Evolutionary conservation across 2,797 vertebrate genomes (phyloP).

Genomic region (Capromys pilorides): DNA sequence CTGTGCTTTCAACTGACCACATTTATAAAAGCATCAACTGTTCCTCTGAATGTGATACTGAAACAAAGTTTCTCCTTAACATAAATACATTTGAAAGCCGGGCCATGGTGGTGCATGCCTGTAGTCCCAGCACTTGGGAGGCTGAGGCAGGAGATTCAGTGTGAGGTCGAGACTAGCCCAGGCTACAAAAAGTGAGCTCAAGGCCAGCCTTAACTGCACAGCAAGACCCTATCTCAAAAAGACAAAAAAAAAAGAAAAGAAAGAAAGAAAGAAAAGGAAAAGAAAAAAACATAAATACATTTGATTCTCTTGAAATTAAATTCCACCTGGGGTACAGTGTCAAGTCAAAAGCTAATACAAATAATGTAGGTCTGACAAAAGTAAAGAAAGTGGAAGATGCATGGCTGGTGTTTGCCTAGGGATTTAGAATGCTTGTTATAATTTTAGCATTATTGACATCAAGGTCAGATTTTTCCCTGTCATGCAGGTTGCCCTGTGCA

Average conservation of each 20-base stretch:
- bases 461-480: neutral
- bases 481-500: neutral
- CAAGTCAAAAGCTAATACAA: neutral
- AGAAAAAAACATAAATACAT: neutral
- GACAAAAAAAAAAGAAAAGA: no score
- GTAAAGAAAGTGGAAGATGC: neutral
- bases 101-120: no score
- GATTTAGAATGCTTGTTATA: neutral
- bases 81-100: neutral
- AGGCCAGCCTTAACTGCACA: no score
- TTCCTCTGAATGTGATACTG: neutral
- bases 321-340: neutral
- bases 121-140: no score
- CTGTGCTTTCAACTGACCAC: neutral
- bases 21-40: neutral
- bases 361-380: neutral
- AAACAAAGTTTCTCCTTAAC: slow-evolving; percentile 20
- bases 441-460: neutral
- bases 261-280: no score
- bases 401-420: neutral
- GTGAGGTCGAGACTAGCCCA: no score
- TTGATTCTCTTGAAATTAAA: neutral
- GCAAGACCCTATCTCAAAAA: no score
- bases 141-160: no score
- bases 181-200: no score